These are phyloP conservation scores for Sylvietta virens DNA, from an alignment of 2,113 vertebrate genomes.

Conservation along the genomic window DNA sequence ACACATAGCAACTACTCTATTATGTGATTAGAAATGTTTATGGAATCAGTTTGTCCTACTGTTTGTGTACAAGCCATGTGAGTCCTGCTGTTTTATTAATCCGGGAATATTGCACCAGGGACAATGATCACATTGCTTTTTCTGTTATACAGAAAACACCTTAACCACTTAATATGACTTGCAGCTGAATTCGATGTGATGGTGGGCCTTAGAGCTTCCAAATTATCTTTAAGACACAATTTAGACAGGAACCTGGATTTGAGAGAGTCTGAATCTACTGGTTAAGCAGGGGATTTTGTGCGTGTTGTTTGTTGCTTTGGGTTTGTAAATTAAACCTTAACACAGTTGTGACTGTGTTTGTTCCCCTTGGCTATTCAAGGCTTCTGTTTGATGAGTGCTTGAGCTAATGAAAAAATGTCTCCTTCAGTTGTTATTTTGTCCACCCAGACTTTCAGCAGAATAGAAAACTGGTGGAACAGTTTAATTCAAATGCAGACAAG, in stretches of 20 bases:
- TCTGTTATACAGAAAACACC: neutral
- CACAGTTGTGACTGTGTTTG: neutral
- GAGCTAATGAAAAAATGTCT: neutral
- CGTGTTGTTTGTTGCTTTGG: neutral
- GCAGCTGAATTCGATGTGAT: neutral
- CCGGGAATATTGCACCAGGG: neutral
- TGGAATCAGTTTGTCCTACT: neutral
- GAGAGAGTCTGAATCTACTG: neutral
- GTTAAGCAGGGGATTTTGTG: neutral
- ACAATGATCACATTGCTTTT: neutral
- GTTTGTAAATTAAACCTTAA: neutral
- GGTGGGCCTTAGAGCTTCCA: neutral
- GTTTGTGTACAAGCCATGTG: neutral
- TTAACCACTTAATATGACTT: neutral
- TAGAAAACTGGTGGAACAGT: neutral
- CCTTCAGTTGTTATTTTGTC: neutral
- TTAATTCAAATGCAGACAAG: neutral
- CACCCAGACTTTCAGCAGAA: neutral
- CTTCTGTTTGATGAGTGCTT: neutral
- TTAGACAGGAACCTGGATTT: neutral
- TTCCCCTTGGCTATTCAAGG: neutral
- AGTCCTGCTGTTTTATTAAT: neutral
- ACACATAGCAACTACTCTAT: neutral
- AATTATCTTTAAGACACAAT: neutral
- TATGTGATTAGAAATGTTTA: neutral